Evolutionary conservation across 2,797 vertebrate species (phyloP).

Genomic region (Danionella dracula): DNA sequence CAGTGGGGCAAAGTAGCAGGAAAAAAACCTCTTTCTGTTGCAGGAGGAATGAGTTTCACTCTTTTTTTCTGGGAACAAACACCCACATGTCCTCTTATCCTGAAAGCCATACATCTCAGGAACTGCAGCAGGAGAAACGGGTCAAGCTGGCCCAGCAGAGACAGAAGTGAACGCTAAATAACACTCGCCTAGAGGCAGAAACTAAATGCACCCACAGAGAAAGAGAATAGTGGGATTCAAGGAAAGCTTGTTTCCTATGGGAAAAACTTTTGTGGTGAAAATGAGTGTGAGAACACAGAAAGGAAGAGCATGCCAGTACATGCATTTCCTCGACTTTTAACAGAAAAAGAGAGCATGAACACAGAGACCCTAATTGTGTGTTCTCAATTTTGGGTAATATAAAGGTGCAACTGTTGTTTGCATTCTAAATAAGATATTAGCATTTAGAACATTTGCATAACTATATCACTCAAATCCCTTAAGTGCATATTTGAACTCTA

Average conservation of each 20-base stretch:
- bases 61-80: background rate
- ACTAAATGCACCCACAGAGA: slow-evolving; percentile 18
- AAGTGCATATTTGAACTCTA: background rate
- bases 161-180: slow-evolving; percentile 9
- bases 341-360: too few relatives aligned
- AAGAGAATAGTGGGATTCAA: slow-evolving; percentile 26
- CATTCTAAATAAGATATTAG: too few relatives aligned
- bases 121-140: slow-evolving; percentile 35
- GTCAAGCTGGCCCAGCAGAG: slow-evolving; percentile 35
- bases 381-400: too few relatives aligned
- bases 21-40: slow-evolving; percentile 8
- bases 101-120: slow-evolving; percentile 23
- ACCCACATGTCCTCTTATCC: background rate
- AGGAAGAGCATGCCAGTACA: slow-evolving; percentile 3
- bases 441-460: too few relatives aligned
- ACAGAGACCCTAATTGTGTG: too few relatives aligned
- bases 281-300: slow-evolving; percentile 6
- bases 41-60: slow-evolving; percentile 27
- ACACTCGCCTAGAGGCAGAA: slow-evolving; percentile 44
- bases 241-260: slow-evolving; percentile 19
- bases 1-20: too few relatives aligned
- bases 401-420: too few relatives aligned
- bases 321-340: slow-evolving; percentile 5
- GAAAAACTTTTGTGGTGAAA: background rate
- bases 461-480: too few relatives aligned